Evolutionary conservation across 2,797 vertebrate species (phyloP).

Genomic region (Mus minutoides): DNA sequence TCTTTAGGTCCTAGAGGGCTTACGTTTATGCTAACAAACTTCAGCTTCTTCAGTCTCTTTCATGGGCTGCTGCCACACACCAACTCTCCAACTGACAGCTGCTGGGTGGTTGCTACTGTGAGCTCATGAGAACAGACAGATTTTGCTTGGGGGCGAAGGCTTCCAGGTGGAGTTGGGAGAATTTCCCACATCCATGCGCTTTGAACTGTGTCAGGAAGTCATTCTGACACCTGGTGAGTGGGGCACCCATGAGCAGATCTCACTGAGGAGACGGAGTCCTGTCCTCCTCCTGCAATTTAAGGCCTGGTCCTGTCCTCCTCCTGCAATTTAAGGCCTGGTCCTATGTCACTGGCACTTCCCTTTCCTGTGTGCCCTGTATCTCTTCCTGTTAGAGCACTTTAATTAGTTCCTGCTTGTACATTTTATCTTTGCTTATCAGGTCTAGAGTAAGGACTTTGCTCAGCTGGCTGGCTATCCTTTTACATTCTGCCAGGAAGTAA

Average conservation of each 20-base stretch:
- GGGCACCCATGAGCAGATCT: not conserved
- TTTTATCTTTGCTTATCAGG: not conserved
- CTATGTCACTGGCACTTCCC: not conserved
- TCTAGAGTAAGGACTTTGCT: not conserved
- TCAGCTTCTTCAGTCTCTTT: not conserved
- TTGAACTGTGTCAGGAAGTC: not conserved
- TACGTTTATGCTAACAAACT: not conserved
- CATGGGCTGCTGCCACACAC: accelerated
- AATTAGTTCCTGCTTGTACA: not conserved
- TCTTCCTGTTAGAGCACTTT: not conserved
- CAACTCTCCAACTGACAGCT: too few species aligned
- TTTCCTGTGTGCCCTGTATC: not conserved
- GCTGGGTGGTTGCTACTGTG: not conserved
- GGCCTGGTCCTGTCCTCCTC: not conserved
- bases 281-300: not conserved
- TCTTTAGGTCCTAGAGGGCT: not conserved
- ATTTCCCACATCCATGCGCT: too few species aligned
- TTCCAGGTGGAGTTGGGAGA: not conserved
- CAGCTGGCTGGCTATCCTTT: not conserved
- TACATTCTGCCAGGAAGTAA: not conserved
- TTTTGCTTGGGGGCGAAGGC: not conserved
- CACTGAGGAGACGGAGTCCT: not conserved
- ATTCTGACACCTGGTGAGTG: not conserved
- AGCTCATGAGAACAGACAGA: not conserved
- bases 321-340: not conserved